Percentiles rank a stretch among this genome's conserved stretches.
phyloP scores from a whole-genome alignment of 2,797 vertebrate genomes.

The Sciaenops ocellatus region DNA sequence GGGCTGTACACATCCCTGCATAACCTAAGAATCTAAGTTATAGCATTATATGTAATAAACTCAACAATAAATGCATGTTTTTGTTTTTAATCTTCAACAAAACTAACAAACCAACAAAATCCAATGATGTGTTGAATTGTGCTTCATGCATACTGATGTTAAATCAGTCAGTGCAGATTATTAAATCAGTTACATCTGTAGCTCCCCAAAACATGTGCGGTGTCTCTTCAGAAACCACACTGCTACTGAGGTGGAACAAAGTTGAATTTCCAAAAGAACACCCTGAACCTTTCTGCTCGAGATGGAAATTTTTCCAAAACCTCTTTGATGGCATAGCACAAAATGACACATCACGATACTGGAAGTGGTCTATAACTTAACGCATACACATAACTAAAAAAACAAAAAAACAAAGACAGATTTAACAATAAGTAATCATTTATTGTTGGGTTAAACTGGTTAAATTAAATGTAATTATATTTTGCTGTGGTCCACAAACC shows the following conservation, averaged over 20 bases:
- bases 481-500: neutral
- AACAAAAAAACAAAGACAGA: neutral
- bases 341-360: neutral
- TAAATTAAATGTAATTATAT: neutral
- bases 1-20: neutral
- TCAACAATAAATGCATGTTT: neutral
- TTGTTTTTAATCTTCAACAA: neutral
- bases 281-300: conserved; percentile 14
- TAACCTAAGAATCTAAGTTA: neutral
- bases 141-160: neutral
- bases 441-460: neutral
- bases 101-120: neutral
- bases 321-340: neutral
- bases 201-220: neutral
- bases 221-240: neutral
- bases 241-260: conserved; percentile 5
- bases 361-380: neutral
- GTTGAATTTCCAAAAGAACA: conserved; percentile 37
- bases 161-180: neutral
- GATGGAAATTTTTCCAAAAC: conserved; percentile 1
- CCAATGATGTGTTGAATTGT: neutral
- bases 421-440: neutral
- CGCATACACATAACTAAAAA: neutral
- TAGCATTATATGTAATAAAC: neutral
- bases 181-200: conserved; percentile 9